Evolutionary conservation across 2,797 vertebrate genomes (phyloP).

Genomic region (Holocentrus rufus): DNA sequence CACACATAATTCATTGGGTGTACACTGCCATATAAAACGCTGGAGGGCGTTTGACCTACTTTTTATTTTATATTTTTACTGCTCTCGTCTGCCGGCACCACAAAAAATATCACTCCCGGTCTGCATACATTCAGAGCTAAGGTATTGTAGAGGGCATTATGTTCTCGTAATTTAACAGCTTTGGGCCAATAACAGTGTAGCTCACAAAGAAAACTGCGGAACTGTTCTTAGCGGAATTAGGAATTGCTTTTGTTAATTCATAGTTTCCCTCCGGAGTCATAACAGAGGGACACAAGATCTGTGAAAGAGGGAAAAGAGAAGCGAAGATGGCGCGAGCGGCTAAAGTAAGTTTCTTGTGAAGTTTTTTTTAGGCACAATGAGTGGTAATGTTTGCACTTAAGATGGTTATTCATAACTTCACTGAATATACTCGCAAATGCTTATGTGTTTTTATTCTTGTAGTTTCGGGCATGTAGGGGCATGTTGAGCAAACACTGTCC

Average conservation of each 20-base stretch:
- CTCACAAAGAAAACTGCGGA: slow-evolving; percentile 2
- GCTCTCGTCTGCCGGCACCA: neutral
- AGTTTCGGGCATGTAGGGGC: slow-evolving; percentile 39
- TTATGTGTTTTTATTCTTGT: no score
- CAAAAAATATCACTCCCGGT: neutral
- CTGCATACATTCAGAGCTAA: neutral
- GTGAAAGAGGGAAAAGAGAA: slow-evolving; percentile 45
- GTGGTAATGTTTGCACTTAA: fast-evolving
- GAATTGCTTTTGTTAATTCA: neutral
- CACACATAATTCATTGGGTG: neutral
- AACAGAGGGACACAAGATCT: slow-evolving; percentile 64
- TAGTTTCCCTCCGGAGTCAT: slow-evolving; percentile 73
- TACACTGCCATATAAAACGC: slow-evolving; percentile 12
- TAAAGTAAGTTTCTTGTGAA: slow-evolving; percentile 67
- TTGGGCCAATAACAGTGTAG: neutral
- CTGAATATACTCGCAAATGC: fast-evolving
- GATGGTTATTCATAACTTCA: neutral
- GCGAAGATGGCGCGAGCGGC: slow-evolving; percentile 71
- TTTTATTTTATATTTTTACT: slow-evolving; percentile 3
- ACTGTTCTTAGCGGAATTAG: neutral
- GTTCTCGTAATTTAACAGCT: neutral
- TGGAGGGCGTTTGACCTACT: slow-evolving; percentile 59
- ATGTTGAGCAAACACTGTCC: slow-evolving; percentile 31
- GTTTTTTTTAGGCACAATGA: fast-evolving
- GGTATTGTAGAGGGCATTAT: neutral